phyloP scores from a whole-genome alignment of 2,113 vertebrate species.

The Empidonax traillii region DNA sequence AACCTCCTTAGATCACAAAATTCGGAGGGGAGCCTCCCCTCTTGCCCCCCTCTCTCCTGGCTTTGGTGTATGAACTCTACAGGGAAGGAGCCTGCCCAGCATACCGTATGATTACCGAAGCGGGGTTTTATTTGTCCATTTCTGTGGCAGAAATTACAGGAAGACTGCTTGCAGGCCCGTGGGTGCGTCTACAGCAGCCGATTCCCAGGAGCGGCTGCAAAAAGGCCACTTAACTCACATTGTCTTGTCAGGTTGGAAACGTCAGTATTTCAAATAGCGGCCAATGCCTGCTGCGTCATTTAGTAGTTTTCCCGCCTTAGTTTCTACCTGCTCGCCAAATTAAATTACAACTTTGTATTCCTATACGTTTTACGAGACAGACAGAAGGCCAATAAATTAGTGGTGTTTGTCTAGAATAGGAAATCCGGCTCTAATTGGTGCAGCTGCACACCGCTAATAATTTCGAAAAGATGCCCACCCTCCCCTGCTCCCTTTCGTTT shows the following conservation, averaged over 20 bases:
- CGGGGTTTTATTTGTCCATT: neutral
- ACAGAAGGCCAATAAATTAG: constrained; percentile 2
- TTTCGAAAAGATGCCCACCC: neutral
- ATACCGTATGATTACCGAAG: neutral
- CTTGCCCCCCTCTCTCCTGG: accelerated
- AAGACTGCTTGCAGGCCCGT: neutral
- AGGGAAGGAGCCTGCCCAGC: neutral
- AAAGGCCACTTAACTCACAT: neutral
- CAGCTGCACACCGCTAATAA: neutral
- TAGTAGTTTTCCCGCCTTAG: neutral
- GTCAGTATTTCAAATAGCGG: neutral
- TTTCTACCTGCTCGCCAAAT: neutral
- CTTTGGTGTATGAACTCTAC: neutral
- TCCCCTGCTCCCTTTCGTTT: accelerated
- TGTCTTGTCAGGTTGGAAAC: neutral
- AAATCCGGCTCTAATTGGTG: constrained; percentile 10
- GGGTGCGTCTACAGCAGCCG: neutral
- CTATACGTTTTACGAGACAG: constrained; percentile 3
- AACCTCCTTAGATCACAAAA: neutral
- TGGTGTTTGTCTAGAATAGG: neutral
- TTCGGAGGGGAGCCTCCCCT: neutral
- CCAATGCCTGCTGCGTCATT: neutral
- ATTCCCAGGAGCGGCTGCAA: neutral
- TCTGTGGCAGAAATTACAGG: neutral
- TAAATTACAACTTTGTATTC: neutral